Evolutionary conservation across 2,797 vertebrate species (phyloP), one percentile per base, ranked within the genome.

Genomic region (Notoglanidium macrostoma): DNA sequence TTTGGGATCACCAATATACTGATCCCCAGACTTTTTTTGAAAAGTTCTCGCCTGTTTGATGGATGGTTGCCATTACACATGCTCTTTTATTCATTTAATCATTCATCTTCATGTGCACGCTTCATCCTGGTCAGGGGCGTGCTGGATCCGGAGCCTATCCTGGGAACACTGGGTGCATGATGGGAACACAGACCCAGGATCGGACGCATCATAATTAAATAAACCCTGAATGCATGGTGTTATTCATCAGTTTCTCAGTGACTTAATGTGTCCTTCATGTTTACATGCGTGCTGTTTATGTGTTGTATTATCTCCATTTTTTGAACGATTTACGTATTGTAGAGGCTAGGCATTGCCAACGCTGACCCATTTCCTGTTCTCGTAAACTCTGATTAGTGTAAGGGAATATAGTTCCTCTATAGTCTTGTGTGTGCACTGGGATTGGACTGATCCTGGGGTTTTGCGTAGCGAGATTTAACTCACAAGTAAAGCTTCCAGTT

Each of bases 391-490:
- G 51, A 78, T 78, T 78, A 78, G 29, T 32, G n/a, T 5, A 9
- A 55, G n/a, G 15, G 51, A 55, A 77, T 72, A 40, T 40, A 40
- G 40, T 40, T 40, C 40, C 40, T 40, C 40, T 79, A 26, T n/a
- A n/a, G 17, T 35, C 51, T 87, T 49, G 49, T 49, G 68, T 76
- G 79, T 83, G 67, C 14, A 46, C 26, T 29, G 14, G 49, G 57
- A 67, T 79, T 87, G 80, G 76, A 84, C 49, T 90, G 51, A 51
- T 85, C 51, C 77, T 57, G 4, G n/a, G 54, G 54, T 10, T 70
- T 76, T n/a, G 11, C n/a, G 32, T 40, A 54, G 72, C 67, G 76
- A 76, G 44, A 15, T 83, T 67, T 74, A 65, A 80, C 68, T 80
- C 29, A 3, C 29, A 65, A 55, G 12, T 35, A 74, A 23, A 57